Evolutionary conservation across 2,888 invertebrate species (phyloP), one percentile per base, ranked within the genome.

Genomic region (Hesperia comma): DNA sequence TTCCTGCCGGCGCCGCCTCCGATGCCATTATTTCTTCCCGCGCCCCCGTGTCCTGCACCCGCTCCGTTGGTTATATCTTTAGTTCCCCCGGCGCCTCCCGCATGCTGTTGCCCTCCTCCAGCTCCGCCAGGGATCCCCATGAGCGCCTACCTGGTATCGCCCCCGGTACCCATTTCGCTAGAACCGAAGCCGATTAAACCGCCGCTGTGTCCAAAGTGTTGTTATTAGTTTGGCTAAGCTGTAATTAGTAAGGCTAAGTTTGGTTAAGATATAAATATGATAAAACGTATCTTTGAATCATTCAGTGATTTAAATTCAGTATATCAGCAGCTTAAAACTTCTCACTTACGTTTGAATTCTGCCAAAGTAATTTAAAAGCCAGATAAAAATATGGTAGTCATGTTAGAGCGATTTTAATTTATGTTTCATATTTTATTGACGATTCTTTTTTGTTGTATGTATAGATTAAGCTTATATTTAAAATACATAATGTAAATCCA

Each of bases 91-190:
- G 70, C 81, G 0, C 80, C 86, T 0, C 78, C 83, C 0, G 72
- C 78, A 0, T 78, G 75, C 17, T 60, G 76, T 4, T 79, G 81
- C 2, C 77, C 81, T 0, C 82, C 84, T 0, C 82, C 80, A 6
- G 77, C 77, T 6, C 74, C 77, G 3, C 71, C 75, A 0, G 84
- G 87, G 0, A 70, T 87, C 1, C 87, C 91, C 0, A 90, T 92
- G 90, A 86, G 82, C 26, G 89, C 90, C 0, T 92, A 78, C 70
- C 82, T 90, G 81, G 79, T 91, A 0, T 77, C 86, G 7, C 78
- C 89, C 37, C 89, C 90, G 5, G 81, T 90, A 0, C 90, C 92
- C 0, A 80, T 88, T 5, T 79, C 85, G 2, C 73, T 92, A 61
- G 90, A 91, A 69, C 85, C 90, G 0, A 90, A 89, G 56, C 88